A percentile compares a stretch with the other conserved stretches of the same genome.
These are phyloP conservation scores for Chionoecetes opilio DNA, from an alignment of 1,140 invertebrate species.

Conservation along the genomic window DNA sequence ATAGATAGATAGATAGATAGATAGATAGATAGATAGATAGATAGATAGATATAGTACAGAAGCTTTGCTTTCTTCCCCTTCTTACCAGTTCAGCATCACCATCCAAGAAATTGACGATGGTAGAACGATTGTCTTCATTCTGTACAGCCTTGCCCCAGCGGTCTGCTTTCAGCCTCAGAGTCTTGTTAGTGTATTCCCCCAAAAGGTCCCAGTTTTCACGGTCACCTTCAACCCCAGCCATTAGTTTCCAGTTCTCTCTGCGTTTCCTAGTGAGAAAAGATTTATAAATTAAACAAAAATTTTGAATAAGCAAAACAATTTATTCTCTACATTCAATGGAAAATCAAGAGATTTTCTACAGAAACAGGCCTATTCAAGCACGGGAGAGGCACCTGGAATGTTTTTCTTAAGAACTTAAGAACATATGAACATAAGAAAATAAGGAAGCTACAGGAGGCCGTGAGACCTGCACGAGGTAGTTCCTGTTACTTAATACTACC, in stretches of 20 bases:
- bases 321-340: not conserved
- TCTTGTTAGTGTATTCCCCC: constrained; percentile 76
- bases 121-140: constrained; percentile 60
- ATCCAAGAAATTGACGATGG: constrained; percentile 63
- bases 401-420: no score
- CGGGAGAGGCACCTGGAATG: no score
- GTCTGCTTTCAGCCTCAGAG: constrained; percentile 72
- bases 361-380: no score
- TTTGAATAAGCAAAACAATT: not conserved
- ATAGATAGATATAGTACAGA: no score
- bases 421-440: no score
- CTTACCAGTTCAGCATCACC: constrained; percentile 57
- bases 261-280: not conserved
- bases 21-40: no score
- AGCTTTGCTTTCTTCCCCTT: not conserved
- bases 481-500: no score
- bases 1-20: no score
- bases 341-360: not conserved
- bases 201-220: constrained; percentile 72
- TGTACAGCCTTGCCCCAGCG: constrained; percentile 73
- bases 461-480: no score
- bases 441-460: no score
- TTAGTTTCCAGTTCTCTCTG: constrained; percentile 64
- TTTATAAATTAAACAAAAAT: not conserved
- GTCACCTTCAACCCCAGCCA: constrained; percentile 81